phyloP scores from a whole-genome alignment of 2,797 vertebrate genomes.

The Chloroceryle inda region DNA sequence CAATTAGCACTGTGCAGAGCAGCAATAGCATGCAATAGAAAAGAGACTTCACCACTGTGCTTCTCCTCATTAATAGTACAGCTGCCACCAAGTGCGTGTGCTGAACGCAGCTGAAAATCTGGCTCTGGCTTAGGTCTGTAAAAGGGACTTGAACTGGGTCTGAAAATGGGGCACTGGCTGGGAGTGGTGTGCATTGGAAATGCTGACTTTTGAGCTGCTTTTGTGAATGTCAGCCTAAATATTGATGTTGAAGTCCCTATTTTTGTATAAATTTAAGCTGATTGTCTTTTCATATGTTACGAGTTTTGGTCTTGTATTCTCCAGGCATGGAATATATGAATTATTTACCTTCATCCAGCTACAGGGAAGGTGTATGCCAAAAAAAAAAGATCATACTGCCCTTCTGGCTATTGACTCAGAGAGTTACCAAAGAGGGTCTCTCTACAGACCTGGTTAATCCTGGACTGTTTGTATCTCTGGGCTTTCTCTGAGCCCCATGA shows the following conservation, averaged over 20 bases:
- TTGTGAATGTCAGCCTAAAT: neutral
- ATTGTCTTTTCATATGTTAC: neutral
- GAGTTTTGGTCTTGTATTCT: neutral
- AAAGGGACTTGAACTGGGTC: neutral
- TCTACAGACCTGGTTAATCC: neutral
- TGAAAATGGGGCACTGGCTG: neutral
- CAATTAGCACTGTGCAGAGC: conserved; percentile 51
- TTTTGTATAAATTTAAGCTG: neutral
- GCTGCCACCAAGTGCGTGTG: neutral
- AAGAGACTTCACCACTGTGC: neutral
- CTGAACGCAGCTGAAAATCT: conserved; percentile 3
- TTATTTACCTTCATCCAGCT: neutral
- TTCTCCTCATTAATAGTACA: conserved; percentile 49
- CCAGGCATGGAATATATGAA: neutral
- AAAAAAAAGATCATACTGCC: neutral
- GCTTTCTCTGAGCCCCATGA: neutral
- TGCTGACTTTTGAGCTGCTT: neutral
- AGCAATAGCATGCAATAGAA: conserved; percentile 3
- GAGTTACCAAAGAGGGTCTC: neutral
- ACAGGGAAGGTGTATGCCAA: neutral
- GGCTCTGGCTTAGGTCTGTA: neutral
- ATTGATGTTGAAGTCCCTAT: neutral
- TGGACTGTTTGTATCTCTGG: neutral
- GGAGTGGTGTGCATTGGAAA: neutral
- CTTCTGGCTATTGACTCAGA: neutral